Percentiles rank a stretch among this genome's conserved stretches.
phyloP scores from a whole-genome alignment of 2,113 vertebrate genomes.

The Ciconia maguari region DNA sequence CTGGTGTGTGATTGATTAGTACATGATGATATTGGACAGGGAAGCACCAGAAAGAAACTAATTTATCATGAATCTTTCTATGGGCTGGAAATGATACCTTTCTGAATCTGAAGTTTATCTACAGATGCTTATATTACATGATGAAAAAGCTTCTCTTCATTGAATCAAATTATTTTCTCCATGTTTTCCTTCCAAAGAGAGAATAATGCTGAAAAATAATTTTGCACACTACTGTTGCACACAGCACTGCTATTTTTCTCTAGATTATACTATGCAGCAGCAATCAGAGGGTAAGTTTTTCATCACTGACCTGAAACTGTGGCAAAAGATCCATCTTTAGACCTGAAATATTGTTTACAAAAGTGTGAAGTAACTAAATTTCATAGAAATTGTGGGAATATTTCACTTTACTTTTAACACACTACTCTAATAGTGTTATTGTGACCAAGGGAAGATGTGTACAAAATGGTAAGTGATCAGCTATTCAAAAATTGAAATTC shows the following conservation, averaged over 20 bases:
- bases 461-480: not conserved
- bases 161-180: not conserved
- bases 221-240: not conserved
- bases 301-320: not conserved
- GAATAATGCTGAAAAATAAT: not conserved
- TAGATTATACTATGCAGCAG: not conserved
- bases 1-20: not conserved
- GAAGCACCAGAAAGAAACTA: not conserved
- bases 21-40: accelerated
- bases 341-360: not conserved
- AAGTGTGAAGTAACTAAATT: not conserved
- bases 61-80: not conserved
- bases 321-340: not conserved
- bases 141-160: not conserved
- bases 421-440: not conserved
- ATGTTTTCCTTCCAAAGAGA: not conserved
- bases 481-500: not conserved
- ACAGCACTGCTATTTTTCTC: not conserved
- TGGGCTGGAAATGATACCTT: not conserved
- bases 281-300: not conserved
- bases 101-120: not conserved
- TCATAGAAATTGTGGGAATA: not conserved
- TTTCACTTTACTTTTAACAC: not conserved
- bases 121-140: not conserved
- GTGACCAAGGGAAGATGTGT: accelerated